A percentile compares a stretch with the other conserved stretches of the same genome.
Conservation (phyloP, 1,140 invertebrate genomes). For the Calosoma granatense region DNA sequence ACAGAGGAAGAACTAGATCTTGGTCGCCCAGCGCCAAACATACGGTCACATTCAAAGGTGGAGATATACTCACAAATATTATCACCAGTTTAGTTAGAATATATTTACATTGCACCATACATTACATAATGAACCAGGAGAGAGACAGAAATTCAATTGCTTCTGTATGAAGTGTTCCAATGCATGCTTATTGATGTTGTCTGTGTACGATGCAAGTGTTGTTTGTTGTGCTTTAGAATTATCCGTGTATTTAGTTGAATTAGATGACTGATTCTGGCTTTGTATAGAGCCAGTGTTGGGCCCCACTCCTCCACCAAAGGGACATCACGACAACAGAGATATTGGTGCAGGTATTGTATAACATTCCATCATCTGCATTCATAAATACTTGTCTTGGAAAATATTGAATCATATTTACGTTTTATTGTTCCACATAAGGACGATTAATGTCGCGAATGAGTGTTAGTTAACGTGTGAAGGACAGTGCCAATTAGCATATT, state of each 20-base stretch:
- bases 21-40: slow-evolving; percentile 44
- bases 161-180: background rate
- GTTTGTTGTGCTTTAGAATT: background rate
- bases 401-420: too few relatives aligned
- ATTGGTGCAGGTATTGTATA: slow-evolving; percentile 43
- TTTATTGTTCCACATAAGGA: too few relatives aligned
- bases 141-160: slow-evolving; percentile 5
- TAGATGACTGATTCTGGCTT: slow-evolving; percentile 12
- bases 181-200: background rate
- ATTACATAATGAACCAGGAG: too few relatives aligned
- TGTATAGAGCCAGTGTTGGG: slow-evolving; percentile 50
- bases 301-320: slow-evolving; percentile 52
- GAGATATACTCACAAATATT: slow-evolving; percentile 20
- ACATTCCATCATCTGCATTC: background rate
- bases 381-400: background rate
- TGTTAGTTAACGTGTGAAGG: too few relatives aligned
- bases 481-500: too few relatives aligned
- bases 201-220: background rate
- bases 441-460: too few relatives aligned
- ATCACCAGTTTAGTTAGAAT: slow-evolving; percentile 1
- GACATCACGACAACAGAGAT: slow-evolving; percentile 45
- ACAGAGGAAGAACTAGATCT: slow-evolving; percentile 33
- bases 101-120: background rate
- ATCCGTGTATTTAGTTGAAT: too few relatives aligned
- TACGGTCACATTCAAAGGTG: slow-evolving; percentile 70